These are phyloP conservation scores for Gadus macrocephalus DNA, from an alignment of 2,113 vertebrate species.

Conservation along the genomic window DNA sequence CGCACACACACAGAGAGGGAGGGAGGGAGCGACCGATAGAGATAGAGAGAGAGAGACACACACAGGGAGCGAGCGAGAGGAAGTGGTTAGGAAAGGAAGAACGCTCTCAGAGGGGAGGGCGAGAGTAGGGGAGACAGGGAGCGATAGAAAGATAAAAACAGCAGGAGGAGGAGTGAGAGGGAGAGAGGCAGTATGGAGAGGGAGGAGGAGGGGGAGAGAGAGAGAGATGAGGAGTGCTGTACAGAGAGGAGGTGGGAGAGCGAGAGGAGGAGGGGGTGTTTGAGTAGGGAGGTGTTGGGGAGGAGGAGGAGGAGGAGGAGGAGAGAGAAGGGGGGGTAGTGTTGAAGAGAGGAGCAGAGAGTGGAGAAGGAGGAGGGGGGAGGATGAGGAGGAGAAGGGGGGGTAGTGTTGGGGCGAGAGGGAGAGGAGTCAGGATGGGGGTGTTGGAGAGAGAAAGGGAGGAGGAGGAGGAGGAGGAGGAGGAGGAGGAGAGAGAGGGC, in stretches of 20 bases:
- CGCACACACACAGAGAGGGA: not conserved
- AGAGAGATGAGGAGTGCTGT: not conserved
- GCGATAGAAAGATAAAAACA: not conserved
- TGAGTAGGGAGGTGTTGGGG: not conserved
- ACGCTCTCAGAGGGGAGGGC: not conserved
- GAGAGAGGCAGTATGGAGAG: not conserved
- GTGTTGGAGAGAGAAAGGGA: not conserved
- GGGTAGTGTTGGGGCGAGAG: not conserved
- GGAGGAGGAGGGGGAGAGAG: not conserved
- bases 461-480: not conserved
- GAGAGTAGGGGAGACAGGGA: not conserved
- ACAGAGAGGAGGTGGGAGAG: too few species aligned
- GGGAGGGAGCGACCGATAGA: not conserved
- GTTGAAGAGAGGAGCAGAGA: not conserved
- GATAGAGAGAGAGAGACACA: not conserved
- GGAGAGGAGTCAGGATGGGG: too few species aligned
- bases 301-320: not conserved
- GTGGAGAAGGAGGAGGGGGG: not conserved
- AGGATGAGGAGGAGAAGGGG: not conserved
- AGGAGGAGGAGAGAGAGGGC: too few species aligned
- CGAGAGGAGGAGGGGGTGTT: not conserved
- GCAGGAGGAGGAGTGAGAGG: not conserved
- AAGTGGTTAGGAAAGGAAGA: not conserved
- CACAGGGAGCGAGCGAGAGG: not conserved
- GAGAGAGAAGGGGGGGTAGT: not conserved